Percentiles rank a stretch among this genome's conserved stretches.
Conservation (phyloP, 2,113 vertebrate genomes). For the Oreocharis arfaki region DNA sequence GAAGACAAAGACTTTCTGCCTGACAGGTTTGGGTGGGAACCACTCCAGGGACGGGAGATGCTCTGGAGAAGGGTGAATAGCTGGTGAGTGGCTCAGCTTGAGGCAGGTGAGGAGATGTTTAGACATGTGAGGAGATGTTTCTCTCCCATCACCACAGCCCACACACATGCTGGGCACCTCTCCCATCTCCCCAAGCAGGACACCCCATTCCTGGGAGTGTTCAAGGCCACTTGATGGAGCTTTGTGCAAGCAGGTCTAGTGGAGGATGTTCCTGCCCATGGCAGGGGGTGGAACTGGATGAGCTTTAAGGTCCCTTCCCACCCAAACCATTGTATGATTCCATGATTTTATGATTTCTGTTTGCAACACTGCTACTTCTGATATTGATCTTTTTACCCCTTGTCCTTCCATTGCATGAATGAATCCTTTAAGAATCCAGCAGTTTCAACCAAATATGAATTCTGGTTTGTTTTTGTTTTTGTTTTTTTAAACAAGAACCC, state of each 20-base stretch:
- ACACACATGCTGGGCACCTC: rapidly evolving
- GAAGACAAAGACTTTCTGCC: not conserved
- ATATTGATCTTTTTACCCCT: not conserved
- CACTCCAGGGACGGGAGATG: not conserved
- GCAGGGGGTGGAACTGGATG: not conserved
- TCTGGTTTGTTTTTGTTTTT: too few species aligned
- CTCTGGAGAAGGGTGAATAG: not conserved
- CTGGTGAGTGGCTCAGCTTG: not conserved
- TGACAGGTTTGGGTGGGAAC: not conserved
- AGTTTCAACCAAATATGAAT: not conserved
- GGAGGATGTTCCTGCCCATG: not conserved
- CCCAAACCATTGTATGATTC: not conserved
- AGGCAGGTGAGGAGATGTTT: not conserved
- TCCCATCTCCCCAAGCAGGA: not conserved
- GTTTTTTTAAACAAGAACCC: not conserved
- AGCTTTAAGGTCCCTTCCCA: not conserved
- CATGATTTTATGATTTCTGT: not conserved
- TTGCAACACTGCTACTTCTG: not conserved
- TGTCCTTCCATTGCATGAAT: not conserved
- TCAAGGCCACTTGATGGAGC: not conserved
- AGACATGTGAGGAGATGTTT: not conserved
- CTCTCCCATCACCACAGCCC: not conserved
- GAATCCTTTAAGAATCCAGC: not conserved
- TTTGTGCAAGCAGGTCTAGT: not conserved
- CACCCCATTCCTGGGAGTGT: not conserved